Evolutionary conservation across 2,797 vertebrate species (phyloP).

Genomic region (Pangasius larnaudii): DNA sequence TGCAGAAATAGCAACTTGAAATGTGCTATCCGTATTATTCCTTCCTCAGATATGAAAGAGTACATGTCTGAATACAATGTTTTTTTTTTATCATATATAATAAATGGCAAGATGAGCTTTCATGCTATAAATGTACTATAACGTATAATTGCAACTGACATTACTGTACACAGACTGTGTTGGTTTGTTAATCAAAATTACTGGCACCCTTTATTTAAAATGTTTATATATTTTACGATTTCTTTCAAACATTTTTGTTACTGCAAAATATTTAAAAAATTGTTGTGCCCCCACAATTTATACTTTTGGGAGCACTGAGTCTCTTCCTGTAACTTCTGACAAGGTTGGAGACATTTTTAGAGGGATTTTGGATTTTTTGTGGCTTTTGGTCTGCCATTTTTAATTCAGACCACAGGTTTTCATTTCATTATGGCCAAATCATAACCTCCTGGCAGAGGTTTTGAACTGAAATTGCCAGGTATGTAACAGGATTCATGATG

Average conservation of each 20-base stretch:
- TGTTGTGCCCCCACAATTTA: background rate
- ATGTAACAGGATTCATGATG: background rate
- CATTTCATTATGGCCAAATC: background rate
- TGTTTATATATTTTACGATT: background rate
- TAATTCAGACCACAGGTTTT: background rate
- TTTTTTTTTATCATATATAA: background rate
- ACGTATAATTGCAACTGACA: background rate
- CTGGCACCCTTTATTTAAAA: background rate
- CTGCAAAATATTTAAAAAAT: background rate
- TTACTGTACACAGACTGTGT: background rate
- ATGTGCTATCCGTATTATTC: background rate
- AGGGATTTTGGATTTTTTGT: background rate
- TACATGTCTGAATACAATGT: background rate
- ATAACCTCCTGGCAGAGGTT: background rate
- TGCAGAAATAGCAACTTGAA: background rate
- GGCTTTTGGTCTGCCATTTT: background rate
- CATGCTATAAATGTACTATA: background rate
- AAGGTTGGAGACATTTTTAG: background rate
- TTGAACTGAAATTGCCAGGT: background rate
- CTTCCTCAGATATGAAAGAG: background rate
- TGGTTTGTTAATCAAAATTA: background rate
- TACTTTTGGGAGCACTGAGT: background rate
- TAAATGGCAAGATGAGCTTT: background rate
- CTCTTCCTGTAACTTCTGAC: background rate
- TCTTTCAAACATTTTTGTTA: background rate